Conservation (phyloP, 2,888 invertebrate species). For the Epistrophella euchroma region DNA sequence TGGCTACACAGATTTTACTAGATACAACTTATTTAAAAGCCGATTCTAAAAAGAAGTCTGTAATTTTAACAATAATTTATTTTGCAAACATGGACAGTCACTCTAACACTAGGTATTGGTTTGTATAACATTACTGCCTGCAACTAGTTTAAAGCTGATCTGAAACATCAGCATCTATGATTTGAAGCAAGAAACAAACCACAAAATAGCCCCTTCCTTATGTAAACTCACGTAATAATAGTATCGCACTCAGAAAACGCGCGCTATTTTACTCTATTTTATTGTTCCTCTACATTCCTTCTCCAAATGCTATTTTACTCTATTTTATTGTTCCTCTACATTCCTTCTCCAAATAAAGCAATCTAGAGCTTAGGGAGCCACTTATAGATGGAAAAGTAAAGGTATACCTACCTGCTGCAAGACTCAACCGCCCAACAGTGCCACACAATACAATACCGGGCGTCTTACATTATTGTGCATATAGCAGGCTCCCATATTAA, state of each 20-base stretch:
- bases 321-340: constrained; percentile 19
- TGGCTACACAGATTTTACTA: too few species aligned
- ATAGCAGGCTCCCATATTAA: constrained; percentile 56
- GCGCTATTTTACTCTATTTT: constrained; percentile 39
- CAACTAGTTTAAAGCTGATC: background rate
- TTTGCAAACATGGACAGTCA: too few species aligned
- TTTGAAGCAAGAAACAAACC: background rate
- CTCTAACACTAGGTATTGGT: too few species aligned
- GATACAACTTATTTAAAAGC: too few species aligned
- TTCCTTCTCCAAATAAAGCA: constrained; percentile 56
- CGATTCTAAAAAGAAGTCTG: too few species aligned
- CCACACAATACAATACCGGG: constrained; percentile 4
- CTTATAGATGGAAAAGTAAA: constrained; percentile 26
- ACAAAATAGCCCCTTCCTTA: constrained; percentile 48
- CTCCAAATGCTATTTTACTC: too few species aligned
- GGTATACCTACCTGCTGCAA: background rate
- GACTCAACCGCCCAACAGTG: background rate
- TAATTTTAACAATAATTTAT: too few species aligned
- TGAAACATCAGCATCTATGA: constrained; percentile 16
- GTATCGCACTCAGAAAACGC: constrained; percentile 61
- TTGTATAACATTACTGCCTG: constrained; percentile 1
- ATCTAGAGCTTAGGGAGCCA: constrained; percentile 39
- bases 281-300: constrained; percentile 24
- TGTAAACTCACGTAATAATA: constrained; percentile 66
- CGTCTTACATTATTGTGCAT: constrained; percentile 1